Conservation (phyloP, 2,797 vertebrate genomes). For the Hipposideros larvatus region DNA sequence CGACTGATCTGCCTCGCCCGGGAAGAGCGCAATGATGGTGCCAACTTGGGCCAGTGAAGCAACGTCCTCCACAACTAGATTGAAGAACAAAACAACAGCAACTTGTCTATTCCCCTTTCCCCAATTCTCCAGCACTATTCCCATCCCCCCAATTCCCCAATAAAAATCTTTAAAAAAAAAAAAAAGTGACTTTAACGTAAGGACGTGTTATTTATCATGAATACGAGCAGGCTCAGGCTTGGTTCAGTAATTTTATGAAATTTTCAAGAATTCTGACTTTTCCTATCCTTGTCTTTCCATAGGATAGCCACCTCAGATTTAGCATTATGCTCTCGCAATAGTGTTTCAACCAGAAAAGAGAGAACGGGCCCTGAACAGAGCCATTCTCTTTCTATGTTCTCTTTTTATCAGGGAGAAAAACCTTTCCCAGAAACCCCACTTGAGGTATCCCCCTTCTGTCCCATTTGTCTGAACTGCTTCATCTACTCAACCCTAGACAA, state of each 20-base stretch:
- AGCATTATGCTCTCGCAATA: not conserved
- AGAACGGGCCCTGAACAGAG: not conserved
- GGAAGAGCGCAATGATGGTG: too few species aligned
- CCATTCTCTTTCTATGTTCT: not conserved
- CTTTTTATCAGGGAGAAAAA: not conserved
- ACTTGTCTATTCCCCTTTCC: too few species aligned
- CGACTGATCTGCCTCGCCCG: too few species aligned
- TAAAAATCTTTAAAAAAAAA: too few species aligned
- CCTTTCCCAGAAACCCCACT: not conserved
- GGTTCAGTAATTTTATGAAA: not conserved
- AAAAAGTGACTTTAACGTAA: not conserved
- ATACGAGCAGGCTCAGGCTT: not conserved
- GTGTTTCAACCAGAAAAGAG: not conserved
- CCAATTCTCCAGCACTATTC: too few species aligned
- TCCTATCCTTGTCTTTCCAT: not conserved
- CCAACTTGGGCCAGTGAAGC: too few species aligned
- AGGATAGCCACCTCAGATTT: not conserved
- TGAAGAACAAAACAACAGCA: too few species aligned
- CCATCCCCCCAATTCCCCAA: too few species aligned
- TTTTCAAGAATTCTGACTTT: not conserved
- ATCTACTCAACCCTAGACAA: not conserved
- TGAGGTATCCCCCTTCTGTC: not conserved
- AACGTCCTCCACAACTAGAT: too few species aligned
- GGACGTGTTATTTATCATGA: not conserved
- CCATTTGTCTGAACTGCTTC: slow-evolving; percentile 3